Evolutionary conservation across 2,797 vertebrate species (phyloP).

Genomic region (Odontamblyopus lacepedii): DNA sequence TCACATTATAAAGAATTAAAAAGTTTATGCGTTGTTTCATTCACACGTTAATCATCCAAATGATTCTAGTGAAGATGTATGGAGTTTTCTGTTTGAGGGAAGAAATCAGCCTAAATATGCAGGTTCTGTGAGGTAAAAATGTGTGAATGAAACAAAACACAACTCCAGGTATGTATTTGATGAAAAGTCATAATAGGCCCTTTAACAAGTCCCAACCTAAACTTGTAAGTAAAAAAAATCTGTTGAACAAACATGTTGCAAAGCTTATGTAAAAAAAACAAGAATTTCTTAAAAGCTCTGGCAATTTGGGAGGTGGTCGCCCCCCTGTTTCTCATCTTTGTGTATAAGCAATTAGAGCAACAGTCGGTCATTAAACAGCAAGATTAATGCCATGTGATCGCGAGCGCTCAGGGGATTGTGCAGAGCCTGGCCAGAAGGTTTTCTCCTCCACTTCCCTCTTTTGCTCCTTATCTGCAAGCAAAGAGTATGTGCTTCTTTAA

Average conservation of each 20-base stretch:
- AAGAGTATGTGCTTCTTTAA: slow-evolving; percentile 49
- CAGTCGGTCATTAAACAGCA: slow-evolving; percentile 76
- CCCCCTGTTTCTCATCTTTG: slow-evolving; percentile 55
- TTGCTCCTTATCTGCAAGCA: slow-evolving; percentile 62
- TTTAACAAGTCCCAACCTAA: slow-evolving; percentile 2
- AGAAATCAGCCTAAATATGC: no score
- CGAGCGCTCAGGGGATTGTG: slow-evolving; percentile 67
- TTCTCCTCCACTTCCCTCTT: slow-evolving; percentile 41
- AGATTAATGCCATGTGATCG: slow-evolving; percentile 79
- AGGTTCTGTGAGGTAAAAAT: no score
- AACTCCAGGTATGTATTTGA: no score
- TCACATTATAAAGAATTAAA: no score
- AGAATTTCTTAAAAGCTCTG: slow-evolving; percentile 20
- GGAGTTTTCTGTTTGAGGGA: no score
- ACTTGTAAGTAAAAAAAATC: neutral
- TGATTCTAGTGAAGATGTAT: no score
- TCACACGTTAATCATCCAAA: no score
- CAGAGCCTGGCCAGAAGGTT: slow-evolving; percentile 63
- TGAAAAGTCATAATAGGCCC: no score
- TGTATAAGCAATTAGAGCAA: slow-evolving; percentile 72
- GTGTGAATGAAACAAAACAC: no score
- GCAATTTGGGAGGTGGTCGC: slow-evolving; percentile 28
- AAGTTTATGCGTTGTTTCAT: no score
- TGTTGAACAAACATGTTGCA: neutral
- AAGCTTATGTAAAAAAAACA: slow-evolving; percentile 10